These are phyloP conservation scores for Acanthurus leucopareius DNA, from an alignment of 2,797 vertebrate genomes.

Conservation along the genomic window DNA sequence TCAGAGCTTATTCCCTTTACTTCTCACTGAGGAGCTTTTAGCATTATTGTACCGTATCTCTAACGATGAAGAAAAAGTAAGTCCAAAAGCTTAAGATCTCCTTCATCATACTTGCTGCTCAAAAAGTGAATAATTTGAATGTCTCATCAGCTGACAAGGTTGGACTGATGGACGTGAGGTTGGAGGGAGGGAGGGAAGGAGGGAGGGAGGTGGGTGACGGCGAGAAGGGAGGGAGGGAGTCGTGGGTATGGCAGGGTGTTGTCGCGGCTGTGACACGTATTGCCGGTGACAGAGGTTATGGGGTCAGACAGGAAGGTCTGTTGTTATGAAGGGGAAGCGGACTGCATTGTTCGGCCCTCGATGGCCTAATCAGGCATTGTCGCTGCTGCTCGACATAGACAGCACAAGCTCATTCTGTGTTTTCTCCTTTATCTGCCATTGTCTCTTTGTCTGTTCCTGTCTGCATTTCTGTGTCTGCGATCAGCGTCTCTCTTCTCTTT, in stretches of 20 bases:
- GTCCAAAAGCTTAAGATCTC: slow-evolving; percentile 9
- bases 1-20: too few relatives aligned
- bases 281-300: slow-evolving; percentile 87
- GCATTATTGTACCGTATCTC: not conserved
- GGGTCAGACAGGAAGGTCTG: slow-evolving; percentile 87
- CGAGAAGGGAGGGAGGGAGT: slow-evolving; percentile 18
- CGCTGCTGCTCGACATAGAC: slow-evolving; percentile 60
- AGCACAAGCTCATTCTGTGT: slow-evolving; percentile 69
- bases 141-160: slow-evolving; percentile 60
- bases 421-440: slow-evolving; percentile 64
- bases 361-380: slow-evolving; percentile 87
- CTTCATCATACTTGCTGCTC: slow-evolving; percentile 48
- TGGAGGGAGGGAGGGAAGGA: not conserved
- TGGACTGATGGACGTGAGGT: slow-evolving; percentile 55
- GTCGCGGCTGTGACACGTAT: slow-evolving; percentile 83
- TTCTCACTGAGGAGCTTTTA: not conserved
- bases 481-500: slow-evolving; percentile 4
- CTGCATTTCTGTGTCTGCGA: slow-evolving; percentile 40
- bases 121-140: slow-evolving; percentile 62
- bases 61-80: not conserved
- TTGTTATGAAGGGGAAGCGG: slow-evolving; percentile 84
- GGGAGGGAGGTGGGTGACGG: slow-evolving; percentile 29
- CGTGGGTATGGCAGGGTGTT: slow-evolving; percentile 77
- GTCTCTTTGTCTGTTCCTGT: slow-evolving; percentile 66
- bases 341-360: slow-evolving; percentile 84